A percentile compares a stretch with the other conserved stretches of the same genome.
These are phyloP conservation scores for Alethe diademata DNA, from an alignment of 2,113 vertebrate species.

Conservation along the genomic window DNA sequence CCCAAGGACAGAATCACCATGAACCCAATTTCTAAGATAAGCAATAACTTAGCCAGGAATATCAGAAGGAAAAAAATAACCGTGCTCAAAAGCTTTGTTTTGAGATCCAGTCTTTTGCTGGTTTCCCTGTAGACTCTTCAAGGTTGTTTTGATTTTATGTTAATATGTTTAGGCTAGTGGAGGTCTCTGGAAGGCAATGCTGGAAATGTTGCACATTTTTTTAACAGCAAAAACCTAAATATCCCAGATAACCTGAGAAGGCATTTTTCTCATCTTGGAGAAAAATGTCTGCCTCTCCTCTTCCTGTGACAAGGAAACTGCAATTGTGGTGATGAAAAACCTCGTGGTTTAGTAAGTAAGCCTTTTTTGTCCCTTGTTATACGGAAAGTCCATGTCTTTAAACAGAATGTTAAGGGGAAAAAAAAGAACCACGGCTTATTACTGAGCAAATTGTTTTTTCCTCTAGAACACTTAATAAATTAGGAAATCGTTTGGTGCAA, in stretches of 20 bases:
- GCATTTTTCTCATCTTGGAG: neutral
- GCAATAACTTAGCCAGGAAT: neutral
- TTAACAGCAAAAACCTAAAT: neutral
- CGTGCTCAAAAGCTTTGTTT: neutral
- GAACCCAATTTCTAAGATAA: accelerated
- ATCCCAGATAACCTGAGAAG: neutral
- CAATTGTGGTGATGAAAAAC: neutral
- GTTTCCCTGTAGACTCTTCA: neutral
- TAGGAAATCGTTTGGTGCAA: neutral
- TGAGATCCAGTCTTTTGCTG: neutral
- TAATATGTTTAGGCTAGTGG: neutral
- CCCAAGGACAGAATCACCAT: neutral
- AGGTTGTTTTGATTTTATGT: neutral
- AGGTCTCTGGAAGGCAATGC: neutral
- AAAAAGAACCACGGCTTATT: neutral
- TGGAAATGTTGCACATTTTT: neutral
- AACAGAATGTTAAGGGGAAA: neutral
- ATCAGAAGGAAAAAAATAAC: neutral
- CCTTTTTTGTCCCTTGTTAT: neutral
- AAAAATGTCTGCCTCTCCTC: neutral
- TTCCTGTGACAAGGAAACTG: neutral
- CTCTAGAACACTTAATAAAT: too few species aligned
- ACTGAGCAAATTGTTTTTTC: accelerated
- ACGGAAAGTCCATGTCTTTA: accelerated
- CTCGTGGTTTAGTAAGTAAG: neutral